A percentile compares a stretch with the other conserved stretches of the same genome.
Conservation (phyloP, 35 echinoderm and acorn worm genomes). For the Apostichopus californicus region DNA sequence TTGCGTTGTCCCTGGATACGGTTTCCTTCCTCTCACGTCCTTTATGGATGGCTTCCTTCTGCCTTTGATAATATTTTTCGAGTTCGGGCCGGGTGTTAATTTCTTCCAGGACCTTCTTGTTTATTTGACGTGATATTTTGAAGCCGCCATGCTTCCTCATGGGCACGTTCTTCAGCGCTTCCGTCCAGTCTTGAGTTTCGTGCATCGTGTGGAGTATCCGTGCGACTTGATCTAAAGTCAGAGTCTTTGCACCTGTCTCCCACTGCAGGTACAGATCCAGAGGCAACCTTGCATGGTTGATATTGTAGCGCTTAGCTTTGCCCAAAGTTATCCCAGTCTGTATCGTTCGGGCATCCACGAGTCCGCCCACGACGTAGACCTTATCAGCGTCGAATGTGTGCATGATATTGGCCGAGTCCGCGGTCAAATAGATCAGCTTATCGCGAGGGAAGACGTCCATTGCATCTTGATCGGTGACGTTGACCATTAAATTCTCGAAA, state of each 20-base stretch:
- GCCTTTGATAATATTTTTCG: conserved; percentile 18
- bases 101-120: not conserved
- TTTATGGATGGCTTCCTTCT: not conserved
- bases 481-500: conserved; percentile 71
- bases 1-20: not conserved
- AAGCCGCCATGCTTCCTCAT: conserved; percentile 64
- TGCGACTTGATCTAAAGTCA: conserved; percentile 80
- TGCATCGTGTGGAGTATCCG: conserved; percentile 75
- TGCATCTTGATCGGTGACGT: conserved; percentile 66
- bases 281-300: conserved; percentile 76
- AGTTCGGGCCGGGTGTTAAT: not conserved
- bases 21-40: not conserved
- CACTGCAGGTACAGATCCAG: conserved; percentile 81
- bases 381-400: conserved; percentile 68
- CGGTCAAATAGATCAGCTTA: conserved; percentile 75
- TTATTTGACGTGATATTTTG: not conserved
- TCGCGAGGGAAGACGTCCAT: conserved; percentile 80
- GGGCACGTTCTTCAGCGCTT: conserved; percentile 82
- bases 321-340: conserved; percentile 68
- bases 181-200: conserved; percentile 65
- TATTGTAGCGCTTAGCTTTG: conserved; percentile 70
- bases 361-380: conserved; percentile 80
- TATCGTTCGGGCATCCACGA: conserved; percentile 59
- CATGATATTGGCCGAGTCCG: conserved; percentile 89
- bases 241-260: conserved; percentile 71